Evolutionary conservation across 2,888 invertebrate genomes (phyloP).

Genomic region (Dynastes hyllus): DNA sequence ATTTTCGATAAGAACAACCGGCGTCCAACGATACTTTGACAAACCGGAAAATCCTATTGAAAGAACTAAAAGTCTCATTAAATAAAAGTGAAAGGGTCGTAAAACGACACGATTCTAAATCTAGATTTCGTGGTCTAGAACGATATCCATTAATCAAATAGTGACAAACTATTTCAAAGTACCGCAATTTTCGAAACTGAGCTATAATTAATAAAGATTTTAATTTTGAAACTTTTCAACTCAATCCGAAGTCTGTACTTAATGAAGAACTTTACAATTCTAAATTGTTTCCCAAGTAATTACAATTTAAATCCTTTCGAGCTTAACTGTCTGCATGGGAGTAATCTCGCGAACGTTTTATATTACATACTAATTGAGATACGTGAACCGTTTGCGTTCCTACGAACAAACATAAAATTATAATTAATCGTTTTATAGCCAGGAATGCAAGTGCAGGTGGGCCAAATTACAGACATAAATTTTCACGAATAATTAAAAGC

Average conservation of each 20-base stretch:
- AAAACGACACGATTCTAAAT: too few relatives aligned
- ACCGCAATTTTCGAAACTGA: too few relatives aligned
- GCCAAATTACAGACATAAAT: background rate
- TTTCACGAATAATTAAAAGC: slow-evolving; percentile 4
- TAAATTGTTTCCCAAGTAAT: background rate
- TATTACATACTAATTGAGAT: slow-evolving; percentile 11
- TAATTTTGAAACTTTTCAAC: too few relatives aligned
- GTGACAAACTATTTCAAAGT: too few relatives aligned
- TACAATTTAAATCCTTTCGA: slow-evolving; percentile 8
- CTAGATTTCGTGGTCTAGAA: too few relatives aligned
- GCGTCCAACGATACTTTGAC: too few relatives aligned
- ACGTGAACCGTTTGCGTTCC: background rate
- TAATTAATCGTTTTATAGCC: slow-evolving; percentile 5
- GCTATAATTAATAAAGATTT: too few relatives aligned
- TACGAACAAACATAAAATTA: slow-evolving; percentile 4
- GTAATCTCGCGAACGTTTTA: background rate
- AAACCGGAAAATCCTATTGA: too few relatives aligned
- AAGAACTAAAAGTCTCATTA: too few relatives aligned
- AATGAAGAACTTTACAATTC: slow-evolving; percentile 2
- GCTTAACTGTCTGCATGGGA: background rate
- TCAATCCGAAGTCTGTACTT: background rate
- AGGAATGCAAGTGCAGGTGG: slow-evolving; percentile 3
- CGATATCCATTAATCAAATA: too few relatives aligned
- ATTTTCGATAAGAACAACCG: too few relatives aligned
- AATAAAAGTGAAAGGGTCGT: too few relatives aligned